phyloP scores from a whole-genome alignment of 1,140 invertebrate genomes.

The Zaprionus taronus region DNA sequence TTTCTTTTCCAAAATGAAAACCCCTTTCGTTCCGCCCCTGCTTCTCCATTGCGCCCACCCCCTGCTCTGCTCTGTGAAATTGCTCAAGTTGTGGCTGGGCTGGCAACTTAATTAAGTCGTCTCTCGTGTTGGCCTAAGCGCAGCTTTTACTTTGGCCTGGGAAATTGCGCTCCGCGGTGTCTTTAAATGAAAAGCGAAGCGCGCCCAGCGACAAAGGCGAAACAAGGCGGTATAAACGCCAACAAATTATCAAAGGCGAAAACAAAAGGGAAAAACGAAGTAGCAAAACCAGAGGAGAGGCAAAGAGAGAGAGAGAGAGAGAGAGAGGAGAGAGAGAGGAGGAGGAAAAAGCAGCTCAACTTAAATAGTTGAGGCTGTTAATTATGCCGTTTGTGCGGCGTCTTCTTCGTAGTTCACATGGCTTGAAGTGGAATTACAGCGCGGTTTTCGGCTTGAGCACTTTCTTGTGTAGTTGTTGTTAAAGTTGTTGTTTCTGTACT shows the following conservation, averaged over 20 bases:
- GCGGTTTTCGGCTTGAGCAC: constrained; percentile 1
- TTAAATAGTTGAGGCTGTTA: constrained; percentile 43
- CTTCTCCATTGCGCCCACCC: neutral
- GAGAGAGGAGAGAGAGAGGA: constrained; percentile 21
- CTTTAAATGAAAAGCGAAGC: constrained; percentile 59
- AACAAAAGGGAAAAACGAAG: constrained; percentile 16
- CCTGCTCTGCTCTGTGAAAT: neutral
- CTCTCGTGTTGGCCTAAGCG: constrained; percentile 49
- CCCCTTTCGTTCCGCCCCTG: neutral
- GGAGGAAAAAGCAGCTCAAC: constrained; percentile 26
- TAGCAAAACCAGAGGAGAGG: neutral
- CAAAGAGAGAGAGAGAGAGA: neutral
- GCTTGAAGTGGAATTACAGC: neutral
- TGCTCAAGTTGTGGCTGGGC: constrained; percentile 28
- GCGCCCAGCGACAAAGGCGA: constrained; percentile 25
- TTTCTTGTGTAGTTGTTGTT: neutral
- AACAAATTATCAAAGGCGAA: constrained; percentile 65
- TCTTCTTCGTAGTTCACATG: constrained; percentile 30
- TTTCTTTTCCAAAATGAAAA: constrained; percentile 7
- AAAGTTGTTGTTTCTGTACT: neutral
- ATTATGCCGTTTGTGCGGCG: constrained; percentile 50
- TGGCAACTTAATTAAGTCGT: constrained; percentile 55
- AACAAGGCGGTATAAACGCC: constrained; percentile 36
- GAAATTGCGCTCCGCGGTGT: constrained; percentile 56
- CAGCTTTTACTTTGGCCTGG: constrained; percentile 69